Evolutionary conservation across 2,113 vertebrate genomes (phyloP), one percentile per base, ranked within the genome.

Genomic region (Larimichthys crocea): DNA sequence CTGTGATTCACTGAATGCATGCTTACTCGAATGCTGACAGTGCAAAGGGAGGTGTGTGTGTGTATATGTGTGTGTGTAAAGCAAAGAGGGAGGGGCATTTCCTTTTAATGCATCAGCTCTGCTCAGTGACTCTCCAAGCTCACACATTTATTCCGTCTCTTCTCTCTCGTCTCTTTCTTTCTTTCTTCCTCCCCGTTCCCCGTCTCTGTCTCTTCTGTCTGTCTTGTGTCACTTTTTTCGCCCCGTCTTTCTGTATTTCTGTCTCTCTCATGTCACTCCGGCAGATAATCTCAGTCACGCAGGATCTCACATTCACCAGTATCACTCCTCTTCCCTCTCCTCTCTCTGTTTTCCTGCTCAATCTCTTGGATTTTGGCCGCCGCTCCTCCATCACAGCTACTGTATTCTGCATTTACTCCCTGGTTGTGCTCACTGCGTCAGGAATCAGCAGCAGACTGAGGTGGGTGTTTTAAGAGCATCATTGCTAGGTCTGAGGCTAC

Each of bases 91-190:
- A 92, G 91, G 93, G 86, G 87, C 86, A 35, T 87, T 92, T 93
- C 87, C 87, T 92, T 40, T 94, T 93, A 93, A 94, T 86, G 73
- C 92, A 89, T 93, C 91, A 90, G 82, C 90, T 91, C 86, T 89
- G 74, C 86, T 91, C 91, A 76, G 83, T 86, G 88, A 83, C 88
- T 89, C 83, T 66, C 80, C 55, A 85, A 90, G 87, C 87, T 90
- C 81, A 29, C 88, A 87, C 81, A 86, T 92, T 91, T 89, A 75
- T 91, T 86, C 82, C 53, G 74, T 68, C 83, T 59, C 71, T 61
- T 83, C 79, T 74, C 64, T 82, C 46, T 26, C 10, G 12, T 84
- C 81, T 76, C 81, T 74, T 60, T 65, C 63, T 55, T 55, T 80
- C 66, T 69, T 19, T 26, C 74, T 48, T 19, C 46, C 56, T 48